phyloP scores from a whole-genome alignment of 2,797 vertebrate genomes.

The Tenualosa ilisha region DNA sequence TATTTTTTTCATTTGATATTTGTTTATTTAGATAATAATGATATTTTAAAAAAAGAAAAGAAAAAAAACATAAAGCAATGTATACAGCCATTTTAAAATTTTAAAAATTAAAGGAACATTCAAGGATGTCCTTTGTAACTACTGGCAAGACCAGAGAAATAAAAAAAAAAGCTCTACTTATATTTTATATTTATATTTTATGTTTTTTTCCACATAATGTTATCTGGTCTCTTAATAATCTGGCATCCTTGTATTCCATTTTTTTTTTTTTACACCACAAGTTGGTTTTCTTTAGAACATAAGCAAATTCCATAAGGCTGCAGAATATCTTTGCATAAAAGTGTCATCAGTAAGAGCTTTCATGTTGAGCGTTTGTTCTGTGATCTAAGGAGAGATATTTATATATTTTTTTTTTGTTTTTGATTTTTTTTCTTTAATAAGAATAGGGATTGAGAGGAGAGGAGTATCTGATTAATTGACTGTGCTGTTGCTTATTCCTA shows the following conservation, averaged over 20 bases:
- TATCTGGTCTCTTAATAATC: constrained; percentile 45
- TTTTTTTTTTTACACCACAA: constrained; percentile 53
- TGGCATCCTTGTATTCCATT: constrained; percentile 77
- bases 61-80: constrained; percentile 5
- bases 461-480: constrained; percentile 90
- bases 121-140: constrained; percentile 74
- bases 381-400: constrained; percentile 42
- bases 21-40: constrained; percentile 79
- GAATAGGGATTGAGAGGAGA: constrained; percentile 91
- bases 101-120: constrained; percentile 61
- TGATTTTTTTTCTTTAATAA: constrained; percentile 63
- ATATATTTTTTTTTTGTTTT: constrained; percentile 26
- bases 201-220: neutral
- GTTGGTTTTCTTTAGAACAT: constrained; percentile 49
- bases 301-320: constrained; percentile 97
- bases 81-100: constrained; percentile 29
- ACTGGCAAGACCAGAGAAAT: constrained; percentile 55
- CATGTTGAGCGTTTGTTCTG: constrained; percentile 83
- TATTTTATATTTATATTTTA: constrained; percentile 41
- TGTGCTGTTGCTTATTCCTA: constrained; percentile 78
- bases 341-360: constrained; percentile 90
- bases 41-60: constrained; percentile 9
- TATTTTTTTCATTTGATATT: constrained; percentile 75
- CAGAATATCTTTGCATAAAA: constrained; percentile 92
- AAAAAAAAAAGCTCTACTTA: neutral